Evolutionary conservation across 2,113 vertebrate genomes (phyloP).

Genomic region (Casuarius casuarius): DNA sequence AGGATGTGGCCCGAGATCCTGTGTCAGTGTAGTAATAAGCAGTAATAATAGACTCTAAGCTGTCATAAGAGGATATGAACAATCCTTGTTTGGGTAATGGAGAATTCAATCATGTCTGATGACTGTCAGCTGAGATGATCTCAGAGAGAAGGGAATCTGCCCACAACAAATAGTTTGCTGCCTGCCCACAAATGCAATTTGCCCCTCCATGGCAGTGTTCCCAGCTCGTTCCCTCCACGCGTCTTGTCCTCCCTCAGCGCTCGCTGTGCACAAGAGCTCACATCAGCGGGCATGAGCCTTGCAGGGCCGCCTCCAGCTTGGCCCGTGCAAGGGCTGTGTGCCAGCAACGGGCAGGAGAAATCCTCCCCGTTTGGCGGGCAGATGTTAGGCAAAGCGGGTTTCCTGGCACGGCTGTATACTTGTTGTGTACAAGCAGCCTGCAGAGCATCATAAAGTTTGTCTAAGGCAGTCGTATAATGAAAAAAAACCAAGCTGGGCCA

Average conservation of each 20-base stretch:
- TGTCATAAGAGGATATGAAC: constrained; percentile 33
- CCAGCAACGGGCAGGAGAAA: not conserved
- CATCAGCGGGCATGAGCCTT: not conserved
- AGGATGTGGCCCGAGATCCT: not conserved
- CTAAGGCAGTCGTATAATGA: not conserved
- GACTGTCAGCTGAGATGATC: not conserved
- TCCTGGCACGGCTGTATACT: no score
- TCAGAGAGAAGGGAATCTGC: not conserved
- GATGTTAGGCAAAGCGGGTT: not conserved
- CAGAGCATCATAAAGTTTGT: no score
- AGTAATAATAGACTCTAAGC: constrained; percentile 30
- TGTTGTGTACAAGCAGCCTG: no score
- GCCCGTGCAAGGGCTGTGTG: not conserved
- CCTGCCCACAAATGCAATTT: not conserved
- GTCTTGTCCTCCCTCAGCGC: not conserved
- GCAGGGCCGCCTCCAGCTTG: not conserved
- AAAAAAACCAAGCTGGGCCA: not conserved
- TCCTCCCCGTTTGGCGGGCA: not conserved
- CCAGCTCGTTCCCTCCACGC: not conserved
- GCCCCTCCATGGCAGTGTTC: not conserved
- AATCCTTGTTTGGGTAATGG: not conserved
- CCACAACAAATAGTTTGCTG: not conserved
- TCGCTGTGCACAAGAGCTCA: rapidly evolving
- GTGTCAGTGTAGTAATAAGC: not conserved
- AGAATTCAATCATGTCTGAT: not conserved